phyloP scores from a whole-genome alignment of 2,797 vertebrate genomes.

The Gephyroberyx darwinii region DNA sequence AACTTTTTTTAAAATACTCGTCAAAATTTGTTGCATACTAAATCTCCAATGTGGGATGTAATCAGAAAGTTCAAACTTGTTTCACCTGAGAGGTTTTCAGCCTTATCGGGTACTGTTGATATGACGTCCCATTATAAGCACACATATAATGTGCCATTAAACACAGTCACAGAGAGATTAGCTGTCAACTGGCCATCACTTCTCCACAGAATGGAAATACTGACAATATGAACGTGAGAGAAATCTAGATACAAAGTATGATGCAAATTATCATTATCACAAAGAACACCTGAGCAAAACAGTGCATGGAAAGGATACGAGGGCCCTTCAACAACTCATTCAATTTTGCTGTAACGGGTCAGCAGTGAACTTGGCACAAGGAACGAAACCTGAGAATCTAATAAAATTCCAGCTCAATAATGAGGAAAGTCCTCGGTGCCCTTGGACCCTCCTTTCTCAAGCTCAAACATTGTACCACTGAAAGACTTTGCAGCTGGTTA shows the following conservation, averaged over 20 bases:
- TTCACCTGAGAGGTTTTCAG: background rate
- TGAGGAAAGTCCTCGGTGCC: conserved; percentile 44
- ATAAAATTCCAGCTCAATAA: conserved; percentile 46
- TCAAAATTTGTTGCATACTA: background rate
- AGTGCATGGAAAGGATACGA: background rate
- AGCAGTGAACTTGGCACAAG: conserved; percentile 39
- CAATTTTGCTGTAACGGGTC: conserved; percentile 34
- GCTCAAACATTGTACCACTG: conserved; percentile 53
- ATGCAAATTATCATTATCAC: conserved; percentile 1
- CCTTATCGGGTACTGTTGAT: background rate
- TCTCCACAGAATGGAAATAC: background rate
- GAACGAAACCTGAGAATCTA: conserved; percentile 66
- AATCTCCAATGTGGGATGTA: background rate
- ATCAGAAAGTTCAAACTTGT: background rate
- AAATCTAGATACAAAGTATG: background rate
- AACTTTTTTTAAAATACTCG: no score
- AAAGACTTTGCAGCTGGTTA: conserved; percentile 71
- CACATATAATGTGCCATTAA: background rate
- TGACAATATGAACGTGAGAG: background rate
- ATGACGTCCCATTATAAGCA: background rate
- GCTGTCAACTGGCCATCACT: background rate
- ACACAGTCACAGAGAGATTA: background rate
- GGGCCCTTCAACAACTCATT: background rate
- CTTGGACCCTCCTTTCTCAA: conserved; percentile 62
- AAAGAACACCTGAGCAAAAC: background rate